phyloP scores from a whole-genome alignment of 2,797 vertebrate genomes.

The Labeo calbasu region DNA sequence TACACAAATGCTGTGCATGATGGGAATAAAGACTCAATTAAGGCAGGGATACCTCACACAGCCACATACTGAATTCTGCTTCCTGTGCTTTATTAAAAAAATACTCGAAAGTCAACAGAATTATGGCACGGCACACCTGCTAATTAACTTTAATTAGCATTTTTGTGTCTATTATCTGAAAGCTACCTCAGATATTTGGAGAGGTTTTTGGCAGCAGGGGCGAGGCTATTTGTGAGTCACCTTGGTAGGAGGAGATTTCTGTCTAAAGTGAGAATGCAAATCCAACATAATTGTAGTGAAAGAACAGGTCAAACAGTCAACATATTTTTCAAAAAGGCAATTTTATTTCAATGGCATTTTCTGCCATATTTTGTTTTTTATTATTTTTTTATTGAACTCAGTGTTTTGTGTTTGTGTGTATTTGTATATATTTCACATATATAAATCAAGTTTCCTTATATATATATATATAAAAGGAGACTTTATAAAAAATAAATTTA shows the following conservation, averaged over 20 bases:
- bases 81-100: constrained; percentile 53
- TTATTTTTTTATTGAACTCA: no score
- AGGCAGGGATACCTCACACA: constrained; percentile 40
- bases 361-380: no score
- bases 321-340: no score
- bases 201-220: constrained; percentile 46
- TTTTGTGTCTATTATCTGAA: constrained; percentile 54
- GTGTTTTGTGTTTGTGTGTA: no score
- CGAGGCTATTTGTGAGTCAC: constrained; percentile 58
- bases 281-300: not conserved
- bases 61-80: constrained; percentile 27
- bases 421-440: no score
- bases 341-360: no score
- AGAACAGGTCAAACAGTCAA: not conserved
- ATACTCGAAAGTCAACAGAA: constrained; percentile 57
- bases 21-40: constrained; percentile 27
- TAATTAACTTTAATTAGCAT: constrained; percentile 59
- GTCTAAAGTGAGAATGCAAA: constrained; percentile 37
- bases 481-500: no score
- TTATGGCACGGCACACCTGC: constrained; percentile 41
- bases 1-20: not conserved
- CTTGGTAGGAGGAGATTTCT: constrained; percentile 54
- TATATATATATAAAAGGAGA: no score
- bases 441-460: no score
- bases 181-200: constrained; percentile 45